Conservation (phyloP, 2,888 invertebrate genomes). For the Aphrophora alni region DNA sequence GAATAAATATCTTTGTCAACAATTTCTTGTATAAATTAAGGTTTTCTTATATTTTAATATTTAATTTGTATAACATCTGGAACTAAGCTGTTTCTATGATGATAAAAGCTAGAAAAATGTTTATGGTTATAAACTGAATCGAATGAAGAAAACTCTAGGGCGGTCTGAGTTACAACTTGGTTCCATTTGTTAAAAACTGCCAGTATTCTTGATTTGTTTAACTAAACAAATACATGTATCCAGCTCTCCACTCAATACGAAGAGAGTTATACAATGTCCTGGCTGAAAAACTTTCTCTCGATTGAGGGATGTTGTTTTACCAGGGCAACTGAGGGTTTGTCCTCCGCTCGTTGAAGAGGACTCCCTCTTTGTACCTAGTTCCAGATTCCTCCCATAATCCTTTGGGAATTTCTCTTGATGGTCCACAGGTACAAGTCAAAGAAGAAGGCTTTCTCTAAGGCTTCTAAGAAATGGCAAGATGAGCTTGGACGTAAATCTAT, state of each 20-base stretch:
- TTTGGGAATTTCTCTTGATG: neutral
- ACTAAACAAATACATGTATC: slow-evolving; percentile 18
- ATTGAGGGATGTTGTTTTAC: slow-evolving; percentile 11
- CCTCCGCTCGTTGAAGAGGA: slow-evolving; percentile 40
- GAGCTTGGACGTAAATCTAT: slow-evolving; percentile 96
- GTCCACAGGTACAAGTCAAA: slow-evolving; percentile 95
- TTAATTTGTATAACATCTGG: neutral
- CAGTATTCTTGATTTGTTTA: neutral
- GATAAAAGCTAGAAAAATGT: slow-evolving; percentile 26
- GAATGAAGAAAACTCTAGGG: slow-evolving; percentile 44
- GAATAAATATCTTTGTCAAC: too few relatives aligned
- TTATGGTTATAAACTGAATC: slow-evolving; percentile 40
- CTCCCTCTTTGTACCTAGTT: slow-evolving; percentile 23
- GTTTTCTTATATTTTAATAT: too few relatives aligned
- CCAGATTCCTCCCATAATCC: neutral
- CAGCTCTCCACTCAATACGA: slow-evolving; percentile 58
- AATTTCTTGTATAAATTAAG: too few relatives aligned
- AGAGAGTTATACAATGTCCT: slow-evolving; percentile 50
- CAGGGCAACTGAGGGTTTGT: slow-evolving; percentile 47
- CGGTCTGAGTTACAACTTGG: slow-evolving; percentile 44
- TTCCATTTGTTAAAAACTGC: neutral
- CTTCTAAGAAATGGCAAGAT: slow-evolving; percentile 98
- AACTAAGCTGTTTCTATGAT: slow-evolving; percentile 21
- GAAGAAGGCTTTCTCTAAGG: slow-evolving; percentile 99
- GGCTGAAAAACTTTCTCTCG: slow-evolving; percentile 14